Evolutionary conservation across 2,888 invertebrate species (phyloP).

Genomic region (Listrodromus nycthemerus): DNA sequence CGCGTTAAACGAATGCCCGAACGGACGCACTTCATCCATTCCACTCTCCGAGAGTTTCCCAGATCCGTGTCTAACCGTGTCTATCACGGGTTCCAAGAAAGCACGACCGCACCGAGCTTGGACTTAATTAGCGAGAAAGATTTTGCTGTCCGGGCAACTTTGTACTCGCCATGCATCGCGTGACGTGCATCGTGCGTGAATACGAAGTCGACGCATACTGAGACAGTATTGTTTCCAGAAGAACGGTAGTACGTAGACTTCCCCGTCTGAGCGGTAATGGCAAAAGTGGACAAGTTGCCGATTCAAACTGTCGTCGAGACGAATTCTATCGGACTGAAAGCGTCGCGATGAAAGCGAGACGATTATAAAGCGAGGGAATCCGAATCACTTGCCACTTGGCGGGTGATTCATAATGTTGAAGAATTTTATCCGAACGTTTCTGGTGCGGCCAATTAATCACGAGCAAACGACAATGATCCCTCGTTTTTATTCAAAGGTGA

Average conservation of each 20-base stretch:
- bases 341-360: conserved; percentile 1
- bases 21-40: conserved; percentile 13
- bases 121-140: conserved; percentile 45
- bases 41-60: neutral
- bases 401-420: conserved; percentile 11
- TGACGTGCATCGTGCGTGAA: neutral
- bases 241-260: neutral
- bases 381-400: neutral
- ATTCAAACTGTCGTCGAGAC: conserved; percentile 11
- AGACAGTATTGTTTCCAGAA: neutral
- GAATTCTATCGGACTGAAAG: neutral
- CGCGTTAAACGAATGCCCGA: neutral
- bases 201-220: neutral
- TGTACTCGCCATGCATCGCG: conserved; percentile 21
- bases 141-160: neutral
- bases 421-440: neutral
- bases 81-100: conserved; percentile 27
- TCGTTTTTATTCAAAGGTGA: neutral
- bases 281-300: neutral
- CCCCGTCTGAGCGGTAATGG: neutral
- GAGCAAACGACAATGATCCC: neutral
- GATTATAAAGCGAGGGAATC: neutral
- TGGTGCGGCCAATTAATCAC: neutral
- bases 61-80: neutral
- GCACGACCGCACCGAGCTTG: neutral